These are phyloP conservation scores for Anser brachyrhynchus DNA, from an alignment of 2,113 vertebrate species.

Conservation along the genomic window DNA sequence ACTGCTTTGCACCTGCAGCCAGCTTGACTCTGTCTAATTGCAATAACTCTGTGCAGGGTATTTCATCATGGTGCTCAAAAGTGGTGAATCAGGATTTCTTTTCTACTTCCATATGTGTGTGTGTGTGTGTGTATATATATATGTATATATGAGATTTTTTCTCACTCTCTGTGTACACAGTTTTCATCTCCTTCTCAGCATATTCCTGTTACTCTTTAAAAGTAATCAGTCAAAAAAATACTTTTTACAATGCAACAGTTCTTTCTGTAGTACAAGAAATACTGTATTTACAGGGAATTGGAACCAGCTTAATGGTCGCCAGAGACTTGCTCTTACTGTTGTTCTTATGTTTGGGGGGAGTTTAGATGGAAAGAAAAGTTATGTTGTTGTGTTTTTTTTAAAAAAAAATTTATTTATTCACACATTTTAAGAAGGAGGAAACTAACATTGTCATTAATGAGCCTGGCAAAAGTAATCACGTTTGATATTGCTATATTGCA, in stretches of 20 bases:
- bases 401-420: neutral
- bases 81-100: fast-evolving
- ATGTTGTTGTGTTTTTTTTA: neutral
- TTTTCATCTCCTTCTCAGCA: neutral
- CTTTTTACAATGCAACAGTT: neutral
- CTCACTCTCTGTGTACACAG: neutral
- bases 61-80: neutral
- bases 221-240: neutral
- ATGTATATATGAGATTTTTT: neutral
- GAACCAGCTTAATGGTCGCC: neutral
- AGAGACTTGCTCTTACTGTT: neutral
- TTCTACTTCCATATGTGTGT: neutral
- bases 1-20: neutral
- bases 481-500: neutral
- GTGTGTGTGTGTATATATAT: neutral
- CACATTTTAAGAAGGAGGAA: neutral
- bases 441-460: neutral
- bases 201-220: neutral
- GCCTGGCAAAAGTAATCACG: neutral
- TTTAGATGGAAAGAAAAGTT: neutral
- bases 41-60: neutral
- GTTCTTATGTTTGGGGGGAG: neutral
- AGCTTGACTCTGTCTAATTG: neutral
- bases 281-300: neutral
- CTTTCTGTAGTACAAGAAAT: neutral